phyloP scores from a whole-genome alignment of 2,888 invertebrate species.

The Gasteruption jaculator region DNA sequence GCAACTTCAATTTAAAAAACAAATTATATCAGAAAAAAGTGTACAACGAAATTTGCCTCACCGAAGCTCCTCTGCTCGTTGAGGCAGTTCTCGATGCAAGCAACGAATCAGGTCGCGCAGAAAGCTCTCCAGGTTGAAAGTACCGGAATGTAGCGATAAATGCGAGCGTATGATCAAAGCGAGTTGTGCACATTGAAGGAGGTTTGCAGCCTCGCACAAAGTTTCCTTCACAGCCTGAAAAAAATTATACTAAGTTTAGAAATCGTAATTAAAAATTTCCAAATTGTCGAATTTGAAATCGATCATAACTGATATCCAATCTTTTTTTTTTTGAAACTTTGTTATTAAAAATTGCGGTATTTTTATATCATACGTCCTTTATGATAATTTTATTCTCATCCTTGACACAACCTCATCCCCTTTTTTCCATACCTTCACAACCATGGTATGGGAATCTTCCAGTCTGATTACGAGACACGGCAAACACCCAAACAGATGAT shows the following conservation, averaged over 20 bases:
- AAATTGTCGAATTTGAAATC: no score
- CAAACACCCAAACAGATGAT: conserved; percentile 42
- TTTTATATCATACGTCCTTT: no score
- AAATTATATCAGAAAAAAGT: neutral
- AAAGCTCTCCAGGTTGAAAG: conserved; percentile 33
- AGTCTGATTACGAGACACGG: conserved; percentile 41
- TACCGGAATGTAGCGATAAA: conserved; percentile 26
- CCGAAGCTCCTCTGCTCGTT: conserved; percentile 42
- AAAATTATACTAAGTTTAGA: conserved; percentile 8
- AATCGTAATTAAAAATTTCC: no score
- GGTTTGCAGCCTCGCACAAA: conserved; percentile 30
- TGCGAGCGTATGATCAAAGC: conserved; percentile 29
- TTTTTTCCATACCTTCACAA: conserved; percentile 31
- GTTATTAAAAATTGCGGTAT: no score
- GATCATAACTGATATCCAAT: no score
- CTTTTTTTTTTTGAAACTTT: no score
- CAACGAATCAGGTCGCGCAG: conserved; percentile 34
- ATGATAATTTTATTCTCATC: no score
- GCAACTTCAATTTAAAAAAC: neutral
- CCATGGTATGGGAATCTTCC: conserved; percentile 34
- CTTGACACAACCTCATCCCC: no score
- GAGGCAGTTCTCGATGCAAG: conserved; percentile 35
- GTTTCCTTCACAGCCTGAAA: conserved; percentile 35
- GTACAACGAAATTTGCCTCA: conserved; percentile 14
- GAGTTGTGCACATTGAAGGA: conserved; percentile 34